Base-by-base conservation (phyloP, 2,888 invertebrate species). In the Galerucella pusilla region DNA sequence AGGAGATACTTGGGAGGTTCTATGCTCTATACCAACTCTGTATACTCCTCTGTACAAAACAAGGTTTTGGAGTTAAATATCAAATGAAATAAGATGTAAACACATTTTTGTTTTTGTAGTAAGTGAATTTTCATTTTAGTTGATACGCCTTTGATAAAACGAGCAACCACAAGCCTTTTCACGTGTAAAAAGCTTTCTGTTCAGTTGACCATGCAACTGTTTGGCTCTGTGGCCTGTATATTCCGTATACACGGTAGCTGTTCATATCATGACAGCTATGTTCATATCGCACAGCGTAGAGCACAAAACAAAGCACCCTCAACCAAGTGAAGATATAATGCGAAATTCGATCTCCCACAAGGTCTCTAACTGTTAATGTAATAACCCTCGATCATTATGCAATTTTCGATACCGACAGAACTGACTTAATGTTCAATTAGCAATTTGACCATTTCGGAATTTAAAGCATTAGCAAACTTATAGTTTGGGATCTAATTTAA, bases 121-220 rank as follows among this genome's bases (percentile, higher is more conserved):
- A 52, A 2, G n/a, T 35, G n/a, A 2, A 52, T 46, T 54, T 63
- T n/a, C 68, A 12, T 20, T 16, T 20, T 20, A 16, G 16, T 28
- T 60, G 75, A 25, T 28, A 68, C 75, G 75, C 75, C 75, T 70
- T 45, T 75, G 75, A 64, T 25, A 25, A 60, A 61, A 61, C 70
- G 66, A 66, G 54, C 67, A 67, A 66, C 72, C 72, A 54, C 75
- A 77, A 77, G 74, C 73, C 80, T 80, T 71, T 75, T 83, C 81
- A 79, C 78, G 81, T 81, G 82, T 82, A 80, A 82, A 81, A 81
- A 81, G 82, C 80, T 80, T 75, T 80, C 78, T 80, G 82, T 81
- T 76, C 81, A 82, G 81, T 82, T 81, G 81, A 79, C 77, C 79
- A 80, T 76, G 76, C 74, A 76, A 78, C 71, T 73, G 71, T 77